Percentiles rank a stretch among this genome's conserved stretches.
Conservation (phyloP, 2,797 vertebrate genomes). For the Paedocypris micromegethes region DNA sequence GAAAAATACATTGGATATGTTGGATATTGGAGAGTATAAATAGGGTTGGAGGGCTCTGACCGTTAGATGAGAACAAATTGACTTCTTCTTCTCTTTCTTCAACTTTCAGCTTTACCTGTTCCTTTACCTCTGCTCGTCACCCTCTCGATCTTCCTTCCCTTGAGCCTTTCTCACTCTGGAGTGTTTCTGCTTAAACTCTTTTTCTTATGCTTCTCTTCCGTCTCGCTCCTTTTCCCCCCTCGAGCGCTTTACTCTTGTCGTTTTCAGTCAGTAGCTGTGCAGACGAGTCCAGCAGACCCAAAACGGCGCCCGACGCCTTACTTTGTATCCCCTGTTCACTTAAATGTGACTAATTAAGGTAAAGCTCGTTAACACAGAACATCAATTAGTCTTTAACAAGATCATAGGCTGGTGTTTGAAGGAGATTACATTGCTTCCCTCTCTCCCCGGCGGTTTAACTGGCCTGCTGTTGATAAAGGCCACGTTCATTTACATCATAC, state of each 20-base stretch:
- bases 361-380: slow-evolving; percentile 75
- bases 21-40: slow-evolving; percentile 53
- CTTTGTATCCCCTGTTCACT: slow-evolving; percentile 59
- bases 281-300: slow-evolving; percentile 53
- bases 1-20: slow-evolving; percentile 49
- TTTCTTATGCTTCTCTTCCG: slow-evolving; percentile 7
- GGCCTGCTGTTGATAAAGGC: slow-evolving; percentile 53
- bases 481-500: slow-evolving; percentile 52
- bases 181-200: slow-evolving; percentile 50
- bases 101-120: slow-evolving; percentile 51
- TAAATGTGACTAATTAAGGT: slow-evolving; percentile 76
- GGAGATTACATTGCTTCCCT: slow-evolving; percentile 62
- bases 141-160: slow-evolving; percentile 16
- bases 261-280: slow-evolving; percentile 56
- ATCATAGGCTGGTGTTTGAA: slow-evolving; percentile 74
- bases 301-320: slow-evolving; percentile 49
- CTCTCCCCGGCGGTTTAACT: slow-evolving; percentile 52
- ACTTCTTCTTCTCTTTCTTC: slow-evolving; percentile 21
- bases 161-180: slow-evolving; percentile 27
- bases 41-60: slow-evolving; percentile 52
- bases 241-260: slow-evolving; percentile 16
- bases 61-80: slow-evolving; percentile 56
- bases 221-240: slow-evolving; percentile 33
- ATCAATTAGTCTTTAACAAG: slow-evolving; percentile 76
- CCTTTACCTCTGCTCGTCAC: slow-evolving; percentile 57